phyloP scores from a whole-genome alignment of 2,888 invertebrate genomes.

The Ditylenchus weischeri region DNA sequence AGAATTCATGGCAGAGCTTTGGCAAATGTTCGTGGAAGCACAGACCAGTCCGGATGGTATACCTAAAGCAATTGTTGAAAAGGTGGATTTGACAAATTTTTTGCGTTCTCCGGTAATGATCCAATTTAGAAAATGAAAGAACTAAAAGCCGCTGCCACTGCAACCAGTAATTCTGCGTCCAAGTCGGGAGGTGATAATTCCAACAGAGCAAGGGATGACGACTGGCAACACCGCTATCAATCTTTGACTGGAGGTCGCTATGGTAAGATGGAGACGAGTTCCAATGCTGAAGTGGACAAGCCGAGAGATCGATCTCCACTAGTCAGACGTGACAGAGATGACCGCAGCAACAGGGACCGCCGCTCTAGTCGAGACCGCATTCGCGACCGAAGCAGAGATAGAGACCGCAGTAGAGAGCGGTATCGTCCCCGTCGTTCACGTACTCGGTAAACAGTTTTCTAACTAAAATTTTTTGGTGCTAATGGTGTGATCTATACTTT shows the following conservation, averaged over 20 bases:
- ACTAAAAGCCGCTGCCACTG: conserved; percentile 68
- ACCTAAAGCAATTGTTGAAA: conserved; percentile 29
- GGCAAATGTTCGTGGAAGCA: conserved; percentile 89
- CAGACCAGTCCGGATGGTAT: conserved; percentile 92
- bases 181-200: neutral
- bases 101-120: neutral
- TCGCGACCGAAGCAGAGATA: conserved; percentile 16
- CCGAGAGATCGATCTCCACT: conserved; percentile 18
- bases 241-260: conserved; percentile 39
- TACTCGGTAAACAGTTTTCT: neutral
- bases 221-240: conserved; percentile 41
- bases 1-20: conserved; percentile 91
- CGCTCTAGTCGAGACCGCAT: conserved; percentile 10
- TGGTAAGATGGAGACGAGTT: conserved; percentile 28
- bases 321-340: conserved; percentile 21
- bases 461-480: too few species aligned
- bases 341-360: conserved; percentile 15
- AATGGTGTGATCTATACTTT: too few species aligned
- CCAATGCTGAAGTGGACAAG: conserved; percentile 18
- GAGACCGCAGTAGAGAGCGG: conserved; percentile 18
- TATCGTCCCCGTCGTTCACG: conserved; percentile 11
- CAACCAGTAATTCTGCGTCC: neutral
- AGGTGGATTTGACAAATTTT: neutral
- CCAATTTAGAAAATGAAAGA: conserved; percentile 78
- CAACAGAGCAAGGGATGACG: conserved; percentile 29